Evolutionary conservation across 2,797 vertebrate species (phyloP), one percentile per base, ranked within the genome.

Genomic region (Ambastaia sidthimunki): DNA sequence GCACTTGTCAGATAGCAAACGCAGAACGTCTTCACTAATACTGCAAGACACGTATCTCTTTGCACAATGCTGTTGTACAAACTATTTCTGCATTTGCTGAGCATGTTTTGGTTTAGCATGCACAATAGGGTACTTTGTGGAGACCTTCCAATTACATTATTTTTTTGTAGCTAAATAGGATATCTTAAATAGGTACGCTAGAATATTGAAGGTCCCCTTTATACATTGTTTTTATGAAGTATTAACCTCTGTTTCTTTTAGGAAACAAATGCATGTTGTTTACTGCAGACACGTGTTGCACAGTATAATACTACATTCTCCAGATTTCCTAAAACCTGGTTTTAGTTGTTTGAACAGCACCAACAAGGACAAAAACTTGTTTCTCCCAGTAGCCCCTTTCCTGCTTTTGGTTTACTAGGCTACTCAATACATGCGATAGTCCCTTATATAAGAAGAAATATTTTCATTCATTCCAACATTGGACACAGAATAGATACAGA

Each of bases 111-210:
- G 34, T 63, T 34, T 63, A 65, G 62, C 9, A 1, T 65, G 62
- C 16, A 37, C 18, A n/a, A 65, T 12, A 23, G 31, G 31, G n/a
- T 44, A 44, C 10, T 44, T 25, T 18, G 15, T n/a, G 28, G 3
- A 34, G 15, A 23, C 21, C 19, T 23, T 59, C 1, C 7, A 23
- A 25, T 28, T 63, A 15, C 9, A 37, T 34, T 63, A 34, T 4
- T 57, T 13, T 59, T 3, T 25, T 23, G 55, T 23, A 55, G 55
- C 23, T 31, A 15, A 62, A 60, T 4, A 50, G 67, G 37, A 31
- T 21, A n/a, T 76, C 74, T 68, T 34, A 50, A 71, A 41, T 79
- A 82, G 90, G 70, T 13, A 18, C 18, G 21, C 13, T 34, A 10
- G 25, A 65, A 54, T 70, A 82, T 77, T 67, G 77, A 82, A 82